Evolutionary conservation across 2,113 vertebrate genomes (phyloP).

Genomic region (Epinephelus cyanopodus): DNA sequence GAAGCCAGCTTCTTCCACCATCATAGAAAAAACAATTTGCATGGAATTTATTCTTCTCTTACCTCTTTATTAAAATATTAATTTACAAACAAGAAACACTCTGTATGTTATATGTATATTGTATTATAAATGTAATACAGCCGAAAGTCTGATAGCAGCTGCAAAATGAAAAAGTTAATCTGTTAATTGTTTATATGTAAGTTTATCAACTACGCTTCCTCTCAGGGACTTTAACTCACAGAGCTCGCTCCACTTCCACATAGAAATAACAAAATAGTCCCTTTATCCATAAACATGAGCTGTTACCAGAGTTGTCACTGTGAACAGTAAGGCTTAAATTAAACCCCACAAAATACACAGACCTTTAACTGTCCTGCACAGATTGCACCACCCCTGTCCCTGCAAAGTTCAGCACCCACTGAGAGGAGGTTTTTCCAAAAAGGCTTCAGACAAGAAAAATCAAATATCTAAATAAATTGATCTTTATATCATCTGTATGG

Average conservation of each 20-base stretch:
- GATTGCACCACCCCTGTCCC: conserved; percentile 47
- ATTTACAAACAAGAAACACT: conserved; percentile 39
- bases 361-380: conserved; percentile 4
- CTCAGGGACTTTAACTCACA: conserved; percentile 19
- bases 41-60: conserved; percentile 25
- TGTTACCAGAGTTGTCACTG: conserved; percentile 27
- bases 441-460: conserved; percentile 50
- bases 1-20: conserved; percentile 79
- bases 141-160: conserved; percentile 47
- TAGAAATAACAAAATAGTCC: conserved; percentile 29
- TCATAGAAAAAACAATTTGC: conserved; percentile 53
- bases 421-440: conserved; percentile 44
- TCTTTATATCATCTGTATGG: conserved; percentile 64
- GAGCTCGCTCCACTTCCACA: conserved; percentile 18
- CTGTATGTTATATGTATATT: neutral
- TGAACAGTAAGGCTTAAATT: conserved; percentile 46
- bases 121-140: conserved; percentile 20
- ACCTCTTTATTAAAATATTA: conserved; percentile 39
- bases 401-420: conserved; percentile 14
- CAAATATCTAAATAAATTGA: conserved; percentile 29
- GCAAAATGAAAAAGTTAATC: conserved; percentile 13
- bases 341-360: conserved; percentile 15
- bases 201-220: conserved; percentile 13
- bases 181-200: neutral
- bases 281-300: conserved; percentile 4